Conservation (phyloP, 2,113 vertebrate genomes). For the Phrynocephalus versicolor region DNA sequence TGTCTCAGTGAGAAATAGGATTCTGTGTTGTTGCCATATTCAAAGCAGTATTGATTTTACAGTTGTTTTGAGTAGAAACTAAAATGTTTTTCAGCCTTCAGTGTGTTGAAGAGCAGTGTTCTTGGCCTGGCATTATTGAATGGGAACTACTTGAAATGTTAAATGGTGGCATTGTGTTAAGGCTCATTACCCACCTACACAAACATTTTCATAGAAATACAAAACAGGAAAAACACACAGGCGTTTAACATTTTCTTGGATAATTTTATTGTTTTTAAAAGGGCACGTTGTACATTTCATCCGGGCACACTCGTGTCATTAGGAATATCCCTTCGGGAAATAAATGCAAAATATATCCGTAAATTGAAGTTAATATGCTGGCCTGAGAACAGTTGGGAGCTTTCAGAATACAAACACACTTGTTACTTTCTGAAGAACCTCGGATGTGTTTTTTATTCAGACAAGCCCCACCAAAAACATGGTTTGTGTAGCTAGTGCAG, state of each 20-base stretch:
- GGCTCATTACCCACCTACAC: slow-evolving; percentile 9
- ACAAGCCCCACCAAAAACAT: not conserved
- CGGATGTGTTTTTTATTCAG: not conserved
- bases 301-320: slow-evolving; percentile 28
- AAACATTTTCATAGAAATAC: not conserved
- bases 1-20: not conserved
- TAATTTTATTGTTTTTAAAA: slow-evolving; percentile 32
- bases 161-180: slow-evolving; percentile 17
- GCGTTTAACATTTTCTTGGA: slow-evolving; percentile 20
- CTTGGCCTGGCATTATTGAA: not conserved
- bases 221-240: slow-evolving; percentile 29
- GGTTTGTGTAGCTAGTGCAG: not conserved
- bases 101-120: not conserved
- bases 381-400: slow-evolving; percentile 7
- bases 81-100: not conserved
- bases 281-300: slow-evolving; percentile 20
- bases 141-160: not conserved
- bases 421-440: not conserved
- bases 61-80: not conserved
- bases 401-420: not conserved
- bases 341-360: slow-evolving; percentile 12
- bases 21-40: not conserved
- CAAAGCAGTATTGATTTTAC: not conserved
- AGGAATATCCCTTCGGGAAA: slow-evolving; percentile 2
- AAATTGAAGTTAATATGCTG: not conserved